Base-by-base conservation (phyloP, 1,140 invertebrate species). In the Tribolium castaneum region DNA sequence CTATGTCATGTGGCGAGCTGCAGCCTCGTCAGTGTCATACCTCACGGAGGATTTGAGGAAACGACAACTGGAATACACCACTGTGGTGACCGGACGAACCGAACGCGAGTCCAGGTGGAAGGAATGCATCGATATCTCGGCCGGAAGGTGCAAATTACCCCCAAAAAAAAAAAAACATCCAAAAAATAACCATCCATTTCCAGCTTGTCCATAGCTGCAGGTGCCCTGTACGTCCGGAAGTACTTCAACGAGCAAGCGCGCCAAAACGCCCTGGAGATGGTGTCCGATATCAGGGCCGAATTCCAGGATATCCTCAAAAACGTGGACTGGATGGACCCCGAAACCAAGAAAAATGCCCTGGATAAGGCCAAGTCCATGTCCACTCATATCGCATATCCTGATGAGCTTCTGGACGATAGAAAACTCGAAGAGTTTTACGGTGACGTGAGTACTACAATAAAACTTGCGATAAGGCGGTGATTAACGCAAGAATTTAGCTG, bases 251-350 rank as follows among this genome's bases (percentile, higher is more conserved):
- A 89, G 79, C 87, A 87, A 16, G 87, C 89, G 1, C 87, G 89
- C 78, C 86, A 87, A 49, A 88, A 87, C 70, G 92, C 92, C 1
- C 83, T 91, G 62, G 89, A 91, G 76, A 93, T 94, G 92, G 92
- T 94, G 1, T 80, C 85, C 54, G 91, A 90, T 82, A 92, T 95
- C 13, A 86, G 91, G 45, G 82, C 88, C 10, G 90, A 93, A 62
- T 89, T 91, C 51, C 80, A 87, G 7, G 83, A 87, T 51, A 88
- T 93, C 1, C 82, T 95, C 0, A 86, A 90, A 39, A 88, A 90
- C 76, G 89, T 91, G 6, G 89, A 92, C 49, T 95, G 94, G 94
- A 91, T 95, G 89, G 93, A 94, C 80, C 86, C 89, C 4, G 87
- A 89, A 22, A 94, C 94, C 1, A 88, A 88, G 72, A 83, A 82